phyloP scores from a whole-genome alignment of 2,113 vertebrate genomes.

The Myanophis thanlyinensis region DNA sequence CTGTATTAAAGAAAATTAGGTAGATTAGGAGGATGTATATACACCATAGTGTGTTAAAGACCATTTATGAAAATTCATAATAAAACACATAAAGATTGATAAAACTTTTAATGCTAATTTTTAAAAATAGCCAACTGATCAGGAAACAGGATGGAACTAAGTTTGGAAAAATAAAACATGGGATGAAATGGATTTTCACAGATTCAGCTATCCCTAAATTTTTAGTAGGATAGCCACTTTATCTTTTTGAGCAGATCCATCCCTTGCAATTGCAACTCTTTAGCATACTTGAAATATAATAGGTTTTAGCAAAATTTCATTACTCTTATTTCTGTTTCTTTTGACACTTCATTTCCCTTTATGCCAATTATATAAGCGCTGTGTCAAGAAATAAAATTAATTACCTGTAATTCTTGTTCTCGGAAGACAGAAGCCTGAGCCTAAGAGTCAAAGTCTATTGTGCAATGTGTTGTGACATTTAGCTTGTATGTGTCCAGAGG shows the following conservation, averaged over 20 bases:
- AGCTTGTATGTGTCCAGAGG: neutral
- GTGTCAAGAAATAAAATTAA: neutral
- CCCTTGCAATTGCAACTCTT: neutral
- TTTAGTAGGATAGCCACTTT: neutral
- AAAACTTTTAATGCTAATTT: neutral
- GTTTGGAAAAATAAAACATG: neutral
- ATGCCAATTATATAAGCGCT: conserved; percentile 7
- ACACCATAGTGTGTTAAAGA: neutral
- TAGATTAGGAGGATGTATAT: neutral
- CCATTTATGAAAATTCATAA: neutral
- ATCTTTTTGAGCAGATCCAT: neutral
- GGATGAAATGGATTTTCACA: neutral
- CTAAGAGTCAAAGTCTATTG: conserved; percentile 8
- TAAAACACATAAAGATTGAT: neutral
- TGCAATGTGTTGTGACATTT: fast-evolving
- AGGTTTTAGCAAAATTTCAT: conserved; percentile 16
- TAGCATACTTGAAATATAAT: conserved; percentile 1
- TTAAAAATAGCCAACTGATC: neutral
- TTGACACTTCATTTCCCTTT: conserved; percentile 12
- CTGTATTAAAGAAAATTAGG: neutral
- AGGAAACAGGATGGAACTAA: neutral
- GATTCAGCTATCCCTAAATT: neutral
- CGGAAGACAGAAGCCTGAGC: conserved; percentile 12
- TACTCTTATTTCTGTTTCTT: neutral
- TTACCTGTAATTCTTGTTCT: conserved; percentile 27